Conservation (phyloP, 2,888 invertebrate species). For the Catotricha subobsoleta region DNA sequence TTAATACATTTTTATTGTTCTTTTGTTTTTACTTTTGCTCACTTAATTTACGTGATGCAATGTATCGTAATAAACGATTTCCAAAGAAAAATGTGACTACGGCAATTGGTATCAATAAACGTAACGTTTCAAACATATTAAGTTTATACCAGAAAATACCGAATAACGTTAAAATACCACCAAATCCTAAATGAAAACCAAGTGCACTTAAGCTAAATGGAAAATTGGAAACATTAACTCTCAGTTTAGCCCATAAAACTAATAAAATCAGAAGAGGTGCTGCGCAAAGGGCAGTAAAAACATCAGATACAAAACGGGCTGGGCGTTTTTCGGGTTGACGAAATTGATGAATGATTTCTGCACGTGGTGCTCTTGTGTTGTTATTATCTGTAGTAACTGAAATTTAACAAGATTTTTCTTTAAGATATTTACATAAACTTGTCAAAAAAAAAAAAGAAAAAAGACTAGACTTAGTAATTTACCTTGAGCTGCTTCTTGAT, state of each 20-base stretch:
- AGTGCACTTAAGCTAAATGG: conserved; percentile 61
- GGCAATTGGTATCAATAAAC: conserved; percentile 71
- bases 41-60: conserved; percentile 36
- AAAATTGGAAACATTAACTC: conserved; percentile 72
- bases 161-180: conserved; percentile 75
- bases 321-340: conserved; percentile 84
- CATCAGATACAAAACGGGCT: conserved; percentile 66
- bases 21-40: conserved; percentile 2
- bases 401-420: not conserved
- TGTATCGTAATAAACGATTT: conserved; percentile 69
- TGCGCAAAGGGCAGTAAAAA: conserved; percentile 70
- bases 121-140: conserved; percentile 90
- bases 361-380: conserved; percentile 19
- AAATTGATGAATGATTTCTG: conserved; percentile 65
- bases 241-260: conserved; percentile 68
- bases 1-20: no score
- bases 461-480: no score
- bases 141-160: conserved; percentile 81
- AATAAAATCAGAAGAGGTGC: conserved; percentile 70
- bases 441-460: not conserved
- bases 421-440: not conserved
- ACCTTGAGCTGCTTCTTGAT: conserved; percentile 28
- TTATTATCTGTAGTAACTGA: not conserved
- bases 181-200: conserved; percentile 78
- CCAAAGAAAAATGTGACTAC: conserved; percentile 85